phyloP scores from a whole-genome alignment of 2,113 vertebrate genomes.

The Athene cunicularia region DNA sequence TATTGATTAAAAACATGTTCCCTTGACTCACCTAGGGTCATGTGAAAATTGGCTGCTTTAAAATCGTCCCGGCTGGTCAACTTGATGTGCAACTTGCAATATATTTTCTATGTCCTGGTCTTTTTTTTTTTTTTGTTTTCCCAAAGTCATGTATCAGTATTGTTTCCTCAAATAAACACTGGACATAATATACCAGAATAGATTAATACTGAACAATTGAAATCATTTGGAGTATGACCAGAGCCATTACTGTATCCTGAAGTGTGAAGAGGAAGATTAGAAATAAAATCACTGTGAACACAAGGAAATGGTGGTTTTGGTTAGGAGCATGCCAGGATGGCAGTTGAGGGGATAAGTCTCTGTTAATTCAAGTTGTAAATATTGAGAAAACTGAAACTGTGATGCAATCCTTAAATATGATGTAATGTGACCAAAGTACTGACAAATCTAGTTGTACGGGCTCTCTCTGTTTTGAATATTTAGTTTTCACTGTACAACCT shows the following conservation, averaged over 20 bases:
- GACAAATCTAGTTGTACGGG: neutral
- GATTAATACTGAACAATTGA: neutral
- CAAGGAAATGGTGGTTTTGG: neutral
- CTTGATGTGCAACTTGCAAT: neutral
- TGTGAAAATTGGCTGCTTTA: neutral
- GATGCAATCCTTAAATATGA: neutral
- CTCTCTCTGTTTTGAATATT: neutral
- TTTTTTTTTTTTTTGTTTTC: neutral
- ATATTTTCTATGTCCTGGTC: neutral
- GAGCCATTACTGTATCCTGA: neutral
- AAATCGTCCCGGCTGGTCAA: neutral
- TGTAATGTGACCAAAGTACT: neutral
- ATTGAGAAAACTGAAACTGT: neutral
- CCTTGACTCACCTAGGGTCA: neutral
- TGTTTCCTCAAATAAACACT: neutral
- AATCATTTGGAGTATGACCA: neutral
- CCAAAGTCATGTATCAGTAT: neutral
- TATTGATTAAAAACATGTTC: neutral
- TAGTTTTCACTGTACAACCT: neutral
- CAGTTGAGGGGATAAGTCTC: neutral
- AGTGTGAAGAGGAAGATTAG: neutral
- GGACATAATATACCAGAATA: neutral
- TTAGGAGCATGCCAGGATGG: neutral
- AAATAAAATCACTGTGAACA: neutral
- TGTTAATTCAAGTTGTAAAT: neutral